Evolutionary conservation across 2,888 invertebrate species (phyloP), one percentile per base, ranked within the genome.

Genomic region (Barypeithes pellucidus): DNA sequence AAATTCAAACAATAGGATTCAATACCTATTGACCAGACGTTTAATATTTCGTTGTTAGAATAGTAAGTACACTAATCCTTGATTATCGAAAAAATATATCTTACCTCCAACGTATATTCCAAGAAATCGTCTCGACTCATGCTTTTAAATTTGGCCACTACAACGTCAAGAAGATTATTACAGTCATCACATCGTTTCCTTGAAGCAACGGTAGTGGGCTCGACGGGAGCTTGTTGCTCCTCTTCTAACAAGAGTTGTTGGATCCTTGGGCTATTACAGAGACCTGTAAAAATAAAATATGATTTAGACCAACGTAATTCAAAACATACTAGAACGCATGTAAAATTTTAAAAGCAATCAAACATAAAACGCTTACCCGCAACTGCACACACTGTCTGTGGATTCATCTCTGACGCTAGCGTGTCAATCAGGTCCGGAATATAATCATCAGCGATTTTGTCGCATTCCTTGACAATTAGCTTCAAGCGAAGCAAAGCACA

Each of bases 361-460:
- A 24, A 24, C 24, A 3, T 2, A 5, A 24, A 24, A 24, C 2
- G 50, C 5, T 50, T 70, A 74, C 74, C 96, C 63, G 96, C 95
- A 11, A 95, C 94, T 0, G 94, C 91, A 84, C 96, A 96, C 39
- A 96, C 96, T 39, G 92, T 90, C 83, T 94, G 92, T 0, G 96
- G 96, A 87, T 97, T 93, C 96, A 97, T 96, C 86, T 96, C 90
- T 0, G 96, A 96, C 0, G 95, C 92, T 54, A 97, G 86, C 0
- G 95, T 94, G 83, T 97, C 96, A 33, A 96, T 91, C 68, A 97
- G 85, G 82, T 97, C 95, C 0, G 95, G 95, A 61, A 95, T 92
- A 83, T 94, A 96, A 81, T 96, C 90, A 83, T 97, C 95, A 0
- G 93, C 94, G 67, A 96, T 80, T 80, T 90, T 91, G 73, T 91